Percentiles rank a stretch among this genome's conserved stretches.
Conservation (phyloP, 2,113 vertebrate species). For the Stercorarius parasiticus region DNA sequence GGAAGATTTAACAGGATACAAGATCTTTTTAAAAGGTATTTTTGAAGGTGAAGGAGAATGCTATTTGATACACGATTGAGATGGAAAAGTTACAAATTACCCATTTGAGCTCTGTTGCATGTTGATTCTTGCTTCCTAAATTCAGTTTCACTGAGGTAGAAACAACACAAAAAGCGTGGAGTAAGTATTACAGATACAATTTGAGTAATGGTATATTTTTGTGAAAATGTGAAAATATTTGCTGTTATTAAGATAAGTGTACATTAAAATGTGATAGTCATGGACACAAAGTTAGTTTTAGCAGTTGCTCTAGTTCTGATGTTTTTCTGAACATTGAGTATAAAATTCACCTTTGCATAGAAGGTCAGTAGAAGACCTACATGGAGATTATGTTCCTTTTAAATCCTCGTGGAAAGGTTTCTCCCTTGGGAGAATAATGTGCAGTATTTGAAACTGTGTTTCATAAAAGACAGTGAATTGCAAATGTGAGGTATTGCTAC, state of each 20-base stretch:
- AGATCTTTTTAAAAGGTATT: constrained; percentile 25
- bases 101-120: constrained; percentile 25
- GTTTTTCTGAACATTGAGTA: background rate
- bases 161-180: background rate
- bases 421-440: background rate
- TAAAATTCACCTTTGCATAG: constrained; percentile 15
- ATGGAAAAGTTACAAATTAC: background rate
- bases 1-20: constrained; percentile 44
- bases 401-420: background rate
- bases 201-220: constrained; percentile 38
- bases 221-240: constrained; percentile 40
- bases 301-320: background rate
- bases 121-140: constrained; percentile 35
- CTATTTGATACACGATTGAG: background rate
- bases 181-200: background rate
- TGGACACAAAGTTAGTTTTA: background rate
- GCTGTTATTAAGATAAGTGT: constrained; percentile 34
- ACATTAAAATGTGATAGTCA: constrained; percentile 5
- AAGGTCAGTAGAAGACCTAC: background rate
- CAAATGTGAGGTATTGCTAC: constrained; percentile 52
- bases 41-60: constrained; percentile 35
- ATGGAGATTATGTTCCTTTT: background rate
- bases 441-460: constrained; percentile 59
- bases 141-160: background rate
- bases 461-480: constrained; percentile 4